These are phyloP conservation scores for Hydrophis major DNA, from an alignment of 2,797 vertebrate genomes.

Conservation along the genomic window DNA sequence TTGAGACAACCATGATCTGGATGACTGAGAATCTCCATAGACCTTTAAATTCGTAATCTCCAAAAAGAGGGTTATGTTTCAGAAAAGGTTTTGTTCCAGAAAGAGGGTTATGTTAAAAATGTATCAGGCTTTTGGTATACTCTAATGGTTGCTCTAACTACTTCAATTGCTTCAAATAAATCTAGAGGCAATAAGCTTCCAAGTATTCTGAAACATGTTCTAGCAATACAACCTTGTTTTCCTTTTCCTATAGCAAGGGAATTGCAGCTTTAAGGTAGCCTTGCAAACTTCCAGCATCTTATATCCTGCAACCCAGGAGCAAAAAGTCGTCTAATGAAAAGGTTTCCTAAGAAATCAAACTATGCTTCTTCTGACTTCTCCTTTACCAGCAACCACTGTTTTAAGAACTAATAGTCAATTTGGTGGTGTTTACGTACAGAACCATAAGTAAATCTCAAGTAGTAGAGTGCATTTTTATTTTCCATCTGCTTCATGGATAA, in stretches of 20 bases:
- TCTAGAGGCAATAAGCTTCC: neutral
- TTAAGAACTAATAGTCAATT: neutral
- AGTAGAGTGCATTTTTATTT: neutral
- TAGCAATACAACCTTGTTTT: neutral
- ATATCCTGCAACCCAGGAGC: neutral
- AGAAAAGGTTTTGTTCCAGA: neutral
- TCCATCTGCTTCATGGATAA: neutral
- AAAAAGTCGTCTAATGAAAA: neutral
- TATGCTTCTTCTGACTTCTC: neutral
- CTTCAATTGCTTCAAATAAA: neutral
- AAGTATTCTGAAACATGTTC: neutral
- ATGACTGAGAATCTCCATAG: too few relatives aligned
- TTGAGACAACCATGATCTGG: too few relatives aligned
- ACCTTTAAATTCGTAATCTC: neutral
- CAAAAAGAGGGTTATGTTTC: neutral
- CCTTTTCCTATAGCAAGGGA: neutral
- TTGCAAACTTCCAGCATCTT: neutral
- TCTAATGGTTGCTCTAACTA: neutral
- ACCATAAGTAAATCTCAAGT: neutral
- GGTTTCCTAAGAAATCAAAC: neutral
- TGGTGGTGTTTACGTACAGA: neutral
- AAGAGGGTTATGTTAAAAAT: neutral
- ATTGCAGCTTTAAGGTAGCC: neutral
- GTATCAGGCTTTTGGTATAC: neutral
- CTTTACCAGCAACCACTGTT: neutral